These are phyloP conservation scores for Shargacucullia verbasci DNA, from an alignment of 2,888 invertebrate genomes.

Conservation along the genomic window DNA sequence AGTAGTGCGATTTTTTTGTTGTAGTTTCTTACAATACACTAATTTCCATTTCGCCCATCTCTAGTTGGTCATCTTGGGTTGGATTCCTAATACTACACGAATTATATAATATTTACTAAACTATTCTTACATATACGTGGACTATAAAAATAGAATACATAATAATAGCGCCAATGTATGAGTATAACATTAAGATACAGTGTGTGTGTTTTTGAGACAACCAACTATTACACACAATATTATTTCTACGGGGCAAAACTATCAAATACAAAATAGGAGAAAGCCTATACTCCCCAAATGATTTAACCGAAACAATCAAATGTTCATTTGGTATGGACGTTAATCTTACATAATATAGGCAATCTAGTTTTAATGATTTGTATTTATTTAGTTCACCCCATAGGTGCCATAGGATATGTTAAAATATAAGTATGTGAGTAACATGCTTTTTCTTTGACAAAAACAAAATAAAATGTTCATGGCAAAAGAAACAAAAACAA, in stretches of 20 bases:
- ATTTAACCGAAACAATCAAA: no score
- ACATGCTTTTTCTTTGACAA: conserved; percentile 44
- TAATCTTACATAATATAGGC: no score
- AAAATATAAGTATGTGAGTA: conserved; percentile 21
- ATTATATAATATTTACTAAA: not conserved
- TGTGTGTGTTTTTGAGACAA: conserved; percentile 22
- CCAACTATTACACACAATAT: not conserved
- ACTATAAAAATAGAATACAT: conserved; percentile 6
- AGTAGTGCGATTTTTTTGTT: no score
- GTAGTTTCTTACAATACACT: no score
- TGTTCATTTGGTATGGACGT: no score
- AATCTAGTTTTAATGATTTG: no score
- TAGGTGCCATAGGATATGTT: conserved; percentile 3
- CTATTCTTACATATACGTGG: conserved; percentile 12
- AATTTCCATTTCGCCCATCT: no score
- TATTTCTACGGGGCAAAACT: conserved; percentile 26
- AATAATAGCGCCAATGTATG: conserved; percentile 3
- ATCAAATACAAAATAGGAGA: not conserved
- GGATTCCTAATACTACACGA: not conserved
- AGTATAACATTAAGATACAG: conserved; percentile 2
- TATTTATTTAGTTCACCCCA: conserved; percentile 27
- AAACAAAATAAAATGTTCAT: conserved; percentile 32
- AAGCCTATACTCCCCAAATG: no score
- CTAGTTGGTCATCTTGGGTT: no score
- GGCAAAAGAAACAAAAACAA: conserved; percentile 26